phyloP scores from a whole-genome alignment of 2,888 invertebrate genomes.

The Orthosia gracilis region DNA sequence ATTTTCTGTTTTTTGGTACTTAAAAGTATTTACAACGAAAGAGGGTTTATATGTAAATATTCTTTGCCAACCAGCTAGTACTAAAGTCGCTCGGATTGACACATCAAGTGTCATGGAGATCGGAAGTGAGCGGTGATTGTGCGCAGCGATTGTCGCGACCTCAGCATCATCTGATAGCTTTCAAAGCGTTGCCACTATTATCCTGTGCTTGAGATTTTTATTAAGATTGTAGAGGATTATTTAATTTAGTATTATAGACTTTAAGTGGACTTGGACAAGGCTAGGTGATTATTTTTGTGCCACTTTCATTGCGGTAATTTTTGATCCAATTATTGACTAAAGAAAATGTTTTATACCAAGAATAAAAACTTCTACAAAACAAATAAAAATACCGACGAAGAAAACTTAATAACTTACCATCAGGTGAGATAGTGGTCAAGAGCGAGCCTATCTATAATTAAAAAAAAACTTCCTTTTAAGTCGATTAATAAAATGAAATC shows the following conservation, averaged over 20 bases:
- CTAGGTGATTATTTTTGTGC: neutral
- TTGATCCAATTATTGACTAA: neutral
- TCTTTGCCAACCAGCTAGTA: slow-evolving; percentile 16
- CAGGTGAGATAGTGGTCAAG: no score
- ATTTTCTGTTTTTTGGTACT: neutral
- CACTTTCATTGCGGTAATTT: neutral
- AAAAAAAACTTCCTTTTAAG: neutral
- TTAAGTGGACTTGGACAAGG: neutral
- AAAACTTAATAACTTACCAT: no score
- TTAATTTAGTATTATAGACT: slow-evolving; percentile 18
- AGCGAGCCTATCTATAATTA: no score
- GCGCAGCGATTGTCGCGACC: slow-evolving; percentile 40
- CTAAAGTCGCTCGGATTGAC: slow-evolving; percentile 38
- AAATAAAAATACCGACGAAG: neutral
- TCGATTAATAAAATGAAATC: neutral
- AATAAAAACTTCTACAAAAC: neutral
- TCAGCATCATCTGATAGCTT: slow-evolving; percentile 62
- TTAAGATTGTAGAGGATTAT: slow-evolving; percentile 30
- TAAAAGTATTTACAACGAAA: slow-evolving; percentile 21
- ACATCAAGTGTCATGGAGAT: slow-evolving; percentile 49
- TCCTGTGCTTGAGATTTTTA: slow-evolving; percentile 29
- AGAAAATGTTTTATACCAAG: neutral
- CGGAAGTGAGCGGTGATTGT: slow-evolving; percentile 62
- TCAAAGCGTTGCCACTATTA: slow-evolving; percentile 30
- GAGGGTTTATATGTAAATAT: slow-evolving; percentile 14